phyloP scores from a whole-genome alignment of 2,113 vertebrate genomes.

The Psammodynastes pulverulentus region DNA sequence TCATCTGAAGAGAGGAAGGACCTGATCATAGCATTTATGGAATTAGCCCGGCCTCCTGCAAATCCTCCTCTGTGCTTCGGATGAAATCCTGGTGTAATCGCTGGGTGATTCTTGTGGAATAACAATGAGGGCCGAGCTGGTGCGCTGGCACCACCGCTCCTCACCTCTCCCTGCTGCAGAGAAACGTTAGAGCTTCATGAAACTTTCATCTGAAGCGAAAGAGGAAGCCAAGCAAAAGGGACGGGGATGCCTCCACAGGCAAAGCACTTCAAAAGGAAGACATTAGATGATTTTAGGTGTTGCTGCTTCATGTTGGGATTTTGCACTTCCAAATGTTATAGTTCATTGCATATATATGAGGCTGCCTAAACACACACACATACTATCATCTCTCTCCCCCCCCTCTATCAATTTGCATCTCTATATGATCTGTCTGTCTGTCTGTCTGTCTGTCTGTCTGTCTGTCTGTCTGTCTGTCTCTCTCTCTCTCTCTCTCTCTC shows the following conservation, averaged over 20 bases:
- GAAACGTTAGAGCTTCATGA: background rate
- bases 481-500: too few species aligned
- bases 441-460: too few species aligned
- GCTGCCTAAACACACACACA: too few species aligned
- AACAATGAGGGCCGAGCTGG: background rate
- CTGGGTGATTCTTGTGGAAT: background rate
- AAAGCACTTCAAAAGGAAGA: background rate
- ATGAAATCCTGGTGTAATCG: background rate
- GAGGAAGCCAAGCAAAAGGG: background rate
- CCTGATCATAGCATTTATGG: background rate
- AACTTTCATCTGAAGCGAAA: background rate
- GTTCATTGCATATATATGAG: background rate
- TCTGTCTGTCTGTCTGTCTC: too few species aligned
- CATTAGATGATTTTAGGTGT: background rate
- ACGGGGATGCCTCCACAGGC: background rate
- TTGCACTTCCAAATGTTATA: background rate
- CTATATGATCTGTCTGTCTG: too few species aligned
- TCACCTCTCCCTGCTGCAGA: background rate
- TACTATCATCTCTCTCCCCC: too few species aligned
- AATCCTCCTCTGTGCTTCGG: background rate
- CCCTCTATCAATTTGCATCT: too few species aligned
- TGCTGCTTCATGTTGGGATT: background rate
- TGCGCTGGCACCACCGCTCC: too few species aligned
- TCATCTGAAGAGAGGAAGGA: background rate
- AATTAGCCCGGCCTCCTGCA: background rate